A percentile compares a stretch with the other conserved stretches of the same genome.
Conservation (phyloP, 2,888 invertebrate species). For the Netelia fuscicornis region DNA sequence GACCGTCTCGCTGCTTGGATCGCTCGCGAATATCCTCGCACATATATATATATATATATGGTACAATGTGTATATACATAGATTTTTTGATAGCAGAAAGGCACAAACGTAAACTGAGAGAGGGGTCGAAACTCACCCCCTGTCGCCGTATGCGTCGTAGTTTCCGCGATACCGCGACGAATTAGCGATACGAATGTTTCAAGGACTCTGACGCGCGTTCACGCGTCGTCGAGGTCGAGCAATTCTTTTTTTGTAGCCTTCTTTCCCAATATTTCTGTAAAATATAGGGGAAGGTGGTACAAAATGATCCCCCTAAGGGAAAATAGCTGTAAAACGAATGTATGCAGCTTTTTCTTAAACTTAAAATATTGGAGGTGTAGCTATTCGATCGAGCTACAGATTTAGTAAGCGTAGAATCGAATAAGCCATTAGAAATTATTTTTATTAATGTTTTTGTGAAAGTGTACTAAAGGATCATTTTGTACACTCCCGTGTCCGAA, state of each 20-base stretch:
- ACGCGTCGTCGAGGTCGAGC: slow-evolving; percentile 56
- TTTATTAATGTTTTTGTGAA: no score
- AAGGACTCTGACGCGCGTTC: slow-evolving; percentile 55
- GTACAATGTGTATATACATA: not conserved
- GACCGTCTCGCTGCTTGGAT: slow-evolving; percentile 29
- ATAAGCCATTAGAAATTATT: no score
- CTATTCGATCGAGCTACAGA: no score
- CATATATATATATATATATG: not conserved
- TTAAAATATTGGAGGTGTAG: no score
- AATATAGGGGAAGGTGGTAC: not conserved
- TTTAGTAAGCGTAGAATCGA: no score
- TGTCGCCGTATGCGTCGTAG: slow-evolving; percentile 23
- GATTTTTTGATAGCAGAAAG: slow-evolving; percentile 14
- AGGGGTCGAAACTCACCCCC: slow-evolving; percentile 62
- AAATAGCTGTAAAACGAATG: no score
- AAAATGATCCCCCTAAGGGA: no score
- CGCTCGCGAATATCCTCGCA: slow-evolving; percentile 21
- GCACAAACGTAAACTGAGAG: slow-evolving; percentile 55
- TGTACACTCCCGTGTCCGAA: no score
- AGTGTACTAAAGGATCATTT: no score
- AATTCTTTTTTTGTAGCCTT: slow-evolving; percentile 37
- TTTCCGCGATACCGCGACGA: slow-evolving; percentile 74
- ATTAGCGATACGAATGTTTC: slow-evolving; percentile 75
- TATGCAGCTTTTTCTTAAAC: no score
- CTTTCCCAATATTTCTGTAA: slow-evolving; percentile 19